Evolutionary conservation across 2,113 vertebrate species (phyloP), one percentile per base, ranked within the genome.

Genomic region (Cricetomys ansorgei): DNA sequence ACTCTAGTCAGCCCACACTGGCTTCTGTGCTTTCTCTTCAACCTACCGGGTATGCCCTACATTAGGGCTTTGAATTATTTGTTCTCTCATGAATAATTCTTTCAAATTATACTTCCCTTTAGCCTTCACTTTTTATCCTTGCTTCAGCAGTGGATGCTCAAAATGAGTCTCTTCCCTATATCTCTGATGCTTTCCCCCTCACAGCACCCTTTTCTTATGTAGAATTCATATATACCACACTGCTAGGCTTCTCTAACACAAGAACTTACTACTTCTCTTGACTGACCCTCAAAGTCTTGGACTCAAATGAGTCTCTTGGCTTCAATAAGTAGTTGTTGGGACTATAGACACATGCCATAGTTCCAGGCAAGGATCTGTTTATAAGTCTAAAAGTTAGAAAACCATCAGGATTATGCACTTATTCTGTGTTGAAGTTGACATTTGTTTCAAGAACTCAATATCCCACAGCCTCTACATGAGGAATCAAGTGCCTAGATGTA

Each of bases 361-460:
- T 86, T 67, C 37, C 5, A 37, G 31, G 4, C 7, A 70, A 92
- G 29, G 15, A 15, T 81, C 59, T 45, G 6, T 77, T 89, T 92
- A 37, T 88, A 69, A 75, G 34, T 13, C 50, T 31, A 4, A 65
- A 72, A 59, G 8, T 73, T 72, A 57, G n/a, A 25, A 37, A 62
- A 55, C 25, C 16, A 45, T 31, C 57, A 31, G 13, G 27, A 45
- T 31, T 31, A 59, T 81, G n/a, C 48, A 70, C 27, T 89, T 17
- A 64, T 86, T 94, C 80, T 95, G 40, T 76, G 29, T 76, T 89
- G 31, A 75, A 65, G n/a, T 65, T 57, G n/a, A 57, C n/a, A n/a
- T 94, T 81, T 88, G 34, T 45, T 91, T 84, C 69, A 21, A 13
- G 72, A 17, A 21, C 5, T 17, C 19, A 62, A 21, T 80, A 43